Evolutionary conservation across 1,140 invertebrate species (phyloP).

Genomic region (Zaprionus africanus): DNA sequence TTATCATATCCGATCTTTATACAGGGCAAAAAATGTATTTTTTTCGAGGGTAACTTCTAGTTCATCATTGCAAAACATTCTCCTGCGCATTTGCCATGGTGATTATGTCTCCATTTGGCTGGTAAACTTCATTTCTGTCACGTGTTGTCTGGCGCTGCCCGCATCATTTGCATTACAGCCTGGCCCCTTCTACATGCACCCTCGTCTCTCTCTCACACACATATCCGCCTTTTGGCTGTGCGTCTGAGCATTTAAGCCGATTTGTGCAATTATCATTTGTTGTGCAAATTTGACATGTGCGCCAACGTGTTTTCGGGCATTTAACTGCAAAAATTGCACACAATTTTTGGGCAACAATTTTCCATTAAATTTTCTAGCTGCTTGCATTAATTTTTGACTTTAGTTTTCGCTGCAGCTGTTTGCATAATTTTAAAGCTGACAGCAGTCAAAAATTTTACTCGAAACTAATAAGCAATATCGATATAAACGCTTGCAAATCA

Average conservation of each 20-base stretch:
- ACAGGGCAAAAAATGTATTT: background rate
- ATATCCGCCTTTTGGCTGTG: constrained; percentile 36
- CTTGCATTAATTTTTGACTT: constrained; percentile 45
- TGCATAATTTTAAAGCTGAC: constrained; percentile 36
- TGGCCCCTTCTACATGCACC: background rate
- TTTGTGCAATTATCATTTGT: constrained; percentile 83
- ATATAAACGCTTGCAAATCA: constrained; percentile 17
- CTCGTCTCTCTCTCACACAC: background rate
- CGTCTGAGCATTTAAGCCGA: constrained; percentile 75
- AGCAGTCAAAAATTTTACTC: constrained; percentile 10
- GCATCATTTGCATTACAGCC: constrained; percentile 35
- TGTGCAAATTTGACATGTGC: constrained; percentile 59
- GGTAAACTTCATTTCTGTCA: constrained; percentile 58
- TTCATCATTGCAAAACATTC: background rate
- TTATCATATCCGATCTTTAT: too few species aligned
- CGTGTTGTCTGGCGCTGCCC: constrained; percentile 52
- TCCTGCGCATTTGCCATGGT: constrained; percentile 52
- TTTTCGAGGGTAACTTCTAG: background rate
- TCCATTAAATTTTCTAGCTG: constrained; percentile 11
- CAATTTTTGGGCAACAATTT: constrained; percentile 20
- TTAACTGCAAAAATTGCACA: constrained; percentile 32
- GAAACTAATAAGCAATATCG: constrained; percentile 16
- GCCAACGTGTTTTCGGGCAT: constrained; percentile 36
- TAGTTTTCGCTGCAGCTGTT: constrained; percentile 35
- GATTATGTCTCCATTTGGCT: constrained; percentile 70